Evolutionary conservation across 2,113 vertebrate species (phyloP).

Genomic region (Ascaphus truei): DNA sequence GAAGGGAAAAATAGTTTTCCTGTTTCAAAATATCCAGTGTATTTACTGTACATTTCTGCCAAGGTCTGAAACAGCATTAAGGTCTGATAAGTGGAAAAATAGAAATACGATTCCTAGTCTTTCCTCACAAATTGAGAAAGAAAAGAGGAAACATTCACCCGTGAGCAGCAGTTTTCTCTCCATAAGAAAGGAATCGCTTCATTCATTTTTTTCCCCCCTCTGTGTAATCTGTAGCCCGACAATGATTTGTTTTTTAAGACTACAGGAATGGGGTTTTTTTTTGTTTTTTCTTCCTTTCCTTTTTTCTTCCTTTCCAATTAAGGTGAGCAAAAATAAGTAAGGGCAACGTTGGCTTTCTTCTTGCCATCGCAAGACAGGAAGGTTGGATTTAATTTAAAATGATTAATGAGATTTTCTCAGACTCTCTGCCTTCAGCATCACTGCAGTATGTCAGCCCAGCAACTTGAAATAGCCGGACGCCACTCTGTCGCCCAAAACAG

Average conservation of each 20-base stretch:
- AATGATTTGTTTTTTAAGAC: constrained; percentile 48
- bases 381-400: constrained; percentile 83
- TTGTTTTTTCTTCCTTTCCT: too few relatives aligned
- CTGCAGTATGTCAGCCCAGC: constrained; percentile 85
- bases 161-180: neutral
- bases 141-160: neutral
- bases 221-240: constrained; percentile 2
- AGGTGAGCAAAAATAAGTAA: constrained; percentile 44
- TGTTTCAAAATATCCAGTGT: neutral
- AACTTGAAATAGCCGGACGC: constrained; percentile 71
- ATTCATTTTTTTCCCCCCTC: constrained; percentile 27
- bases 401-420: constrained; percentile 85
- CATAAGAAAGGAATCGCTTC: constrained; percentile 1
- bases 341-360: constrained; percentile 61
- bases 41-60: constrained; percentile 10
- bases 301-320: constrained; percentile 28
- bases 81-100: constrained; percentile 3
- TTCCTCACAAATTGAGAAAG: neutral
- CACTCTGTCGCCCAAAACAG: constrained; percentile 70
- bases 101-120: neutral
- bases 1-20: neutral
- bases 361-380: constrained; percentile 57
- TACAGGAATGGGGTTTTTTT: constrained; percentile 41
- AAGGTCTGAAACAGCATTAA: constrained; percentile 1
- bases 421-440: constrained; percentile 64